Evolutionary conservation across 2,888 invertebrate genomes (phyloP).

Genomic region (Gastrophysa polygoni): DNA sequence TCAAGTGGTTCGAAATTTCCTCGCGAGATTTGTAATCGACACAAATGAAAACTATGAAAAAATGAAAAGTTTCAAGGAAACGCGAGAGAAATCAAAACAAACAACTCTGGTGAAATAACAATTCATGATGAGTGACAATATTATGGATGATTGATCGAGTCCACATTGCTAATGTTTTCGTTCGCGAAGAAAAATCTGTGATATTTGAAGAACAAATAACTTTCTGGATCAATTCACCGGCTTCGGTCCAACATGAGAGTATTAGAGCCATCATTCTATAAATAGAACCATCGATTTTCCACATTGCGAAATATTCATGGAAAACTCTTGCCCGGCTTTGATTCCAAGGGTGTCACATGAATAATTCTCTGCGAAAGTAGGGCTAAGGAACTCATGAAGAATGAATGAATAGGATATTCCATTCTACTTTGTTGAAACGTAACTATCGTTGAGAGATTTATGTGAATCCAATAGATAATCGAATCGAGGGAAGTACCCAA

Average conservation of each 20-base stretch:
- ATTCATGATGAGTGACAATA: no score
- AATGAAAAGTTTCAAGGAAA: no score
- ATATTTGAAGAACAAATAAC: neutral
- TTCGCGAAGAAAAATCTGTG: no score
- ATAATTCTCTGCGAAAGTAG: neutral
- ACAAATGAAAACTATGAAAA: no score
- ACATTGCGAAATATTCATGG: constrained; percentile 8
- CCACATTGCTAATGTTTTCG: no score
- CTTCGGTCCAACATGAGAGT: neutral
- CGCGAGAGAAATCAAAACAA: no score
- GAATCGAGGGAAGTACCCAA: no score
- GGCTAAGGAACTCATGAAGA: neutral
- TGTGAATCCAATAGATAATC: no score
- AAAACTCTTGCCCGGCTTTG: neutral
- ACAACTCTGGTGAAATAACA: no score
- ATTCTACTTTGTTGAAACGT: neutral
- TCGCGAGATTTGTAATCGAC: no score
- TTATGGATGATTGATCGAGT: constrained; percentile 21
- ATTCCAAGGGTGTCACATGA: neutral
- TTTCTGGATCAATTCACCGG: neutral
- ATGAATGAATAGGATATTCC: neutral
- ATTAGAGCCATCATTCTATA: constrained; percentile 3
- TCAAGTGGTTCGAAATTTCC: no score
- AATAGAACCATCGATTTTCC: constrained; percentile 9
- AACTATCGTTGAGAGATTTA: neutral